Base-by-base conservation (phyloP, 2,113 vertebrate species). In the Petrocephalus microphthalmus region DNA sequence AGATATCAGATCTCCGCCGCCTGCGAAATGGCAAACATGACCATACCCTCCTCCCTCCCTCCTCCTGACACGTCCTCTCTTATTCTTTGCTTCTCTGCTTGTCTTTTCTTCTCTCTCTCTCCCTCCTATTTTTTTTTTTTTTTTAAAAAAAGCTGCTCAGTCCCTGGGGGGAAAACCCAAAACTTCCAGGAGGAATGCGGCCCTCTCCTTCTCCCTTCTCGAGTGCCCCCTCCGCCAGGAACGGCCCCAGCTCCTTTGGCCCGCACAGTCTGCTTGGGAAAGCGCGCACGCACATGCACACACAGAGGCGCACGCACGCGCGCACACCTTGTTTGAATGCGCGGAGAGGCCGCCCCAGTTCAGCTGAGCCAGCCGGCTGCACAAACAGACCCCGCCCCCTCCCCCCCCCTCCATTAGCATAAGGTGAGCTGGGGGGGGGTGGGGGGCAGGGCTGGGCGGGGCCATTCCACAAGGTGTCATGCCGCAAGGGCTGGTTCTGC, bases 321-420 rank as follows among this genome's bases (percentile, higher is more conserved):
- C 86, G 84, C 88, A 81, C 90, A 90, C 90, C 88, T 89, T 91
- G 92, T 93, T 90, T 91, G 88, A 91, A 92, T 90, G 88, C 89
- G 89, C 90, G 88, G 91, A 91, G 93, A 93, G 92, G 92, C 87
- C 51, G 92, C 93, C 45, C 37, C 37, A 13, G 60, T 29, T 67
- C n/a, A 67, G 60, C 89, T 85, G 47, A 64, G 92, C 93, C 89
- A 85, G 92, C 93, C 93, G 89, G 93, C 93, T 95, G 93, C 92
- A 95, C 94, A 95, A 95, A 96, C 93, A 95, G 93, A 94, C 94
- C 93, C 92, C 94, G 91, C 94, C 95, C 92, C 90, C 91, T 10
- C 60, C 90, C 7, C 90, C 91, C 8, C 60, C 90, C 7, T 91
- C 47, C 90, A 95, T 96, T 95, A 95, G 93, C 95, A 95, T 95